Evolutionary conservation across 2,888 invertebrate species (phyloP), one percentile per base, ranked within the genome.

Genomic region (Nowickia ferox): DNA sequence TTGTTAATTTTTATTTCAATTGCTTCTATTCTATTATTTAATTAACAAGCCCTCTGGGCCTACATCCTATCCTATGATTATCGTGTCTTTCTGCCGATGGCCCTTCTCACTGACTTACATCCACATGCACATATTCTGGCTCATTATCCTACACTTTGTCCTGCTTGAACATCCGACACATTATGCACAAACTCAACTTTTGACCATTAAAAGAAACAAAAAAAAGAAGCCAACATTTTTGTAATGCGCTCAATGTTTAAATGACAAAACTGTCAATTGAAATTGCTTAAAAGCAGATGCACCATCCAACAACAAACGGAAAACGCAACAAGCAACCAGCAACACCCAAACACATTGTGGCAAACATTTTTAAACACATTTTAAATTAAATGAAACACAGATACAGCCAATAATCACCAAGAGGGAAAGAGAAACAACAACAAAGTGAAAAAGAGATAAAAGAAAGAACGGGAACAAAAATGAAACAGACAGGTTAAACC

Each of bases 261-360:
- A 80, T 84, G 80, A 84, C 84, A 84, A 84, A 84, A 76, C 76
- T 84, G 84, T 81, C 84, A 84, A 84, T 81, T 84, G 76, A 80
- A 84, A 77, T 84, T 80, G 57, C 77, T 84, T 53, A 55, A 76
- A 72, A 46, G 80, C 80, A 84, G 84, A 80, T 84, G 84, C 80
- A 61, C 13, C 57, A 44, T n/a, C 10, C 4, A 3, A 30, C 0
- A 30, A 30, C 0, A 30, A 30, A 30, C 10, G 53, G 13, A 22
- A 69, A 1, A 53, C 66, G 11, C 19, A 65, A 77, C 11, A 61
- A 66, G 4, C 30, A 57, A 48, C 5, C n/a, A 66, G 66, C 59
- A 68, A 75, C 65, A 48, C 13, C 63, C 59, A 80, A 30, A 76
- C 66, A 76, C 76, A 71, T 63, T 71, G 40, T 76, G 63, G 55